These are phyloP conservation scores for Trachelus stipa DNA, from an alignment of 2,888 invertebrate species.

Conservation along the genomic window DNA sequence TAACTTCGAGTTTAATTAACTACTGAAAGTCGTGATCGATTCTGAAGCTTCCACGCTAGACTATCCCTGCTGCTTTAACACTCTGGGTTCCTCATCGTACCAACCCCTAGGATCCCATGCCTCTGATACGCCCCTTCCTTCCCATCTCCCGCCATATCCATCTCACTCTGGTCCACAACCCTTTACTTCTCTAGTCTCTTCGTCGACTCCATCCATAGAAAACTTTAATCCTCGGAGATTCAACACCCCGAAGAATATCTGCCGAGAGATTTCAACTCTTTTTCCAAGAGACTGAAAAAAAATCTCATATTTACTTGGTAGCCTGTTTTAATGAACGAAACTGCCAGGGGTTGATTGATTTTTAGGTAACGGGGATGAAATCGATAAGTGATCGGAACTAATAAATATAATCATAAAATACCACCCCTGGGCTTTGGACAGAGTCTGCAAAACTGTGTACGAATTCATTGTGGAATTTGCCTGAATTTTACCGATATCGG, in stretches of 20 bases:
- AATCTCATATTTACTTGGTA: background rate
- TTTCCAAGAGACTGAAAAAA: background rate
- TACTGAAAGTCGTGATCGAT: slow-evolving; percentile 60
- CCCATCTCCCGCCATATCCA: background rate
- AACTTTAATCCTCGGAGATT: slow-evolving; percentile 31
- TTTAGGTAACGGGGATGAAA: background rate
- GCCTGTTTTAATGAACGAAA: background rate
- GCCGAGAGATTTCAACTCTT: background rate
- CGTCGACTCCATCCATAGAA: slow-evolving; percentile 13
- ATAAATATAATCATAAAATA: background rate
- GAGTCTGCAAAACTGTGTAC: background rate
- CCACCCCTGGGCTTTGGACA: background rate
- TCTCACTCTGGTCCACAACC: slow-evolving; percentile 16
- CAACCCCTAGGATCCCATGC: background rate
- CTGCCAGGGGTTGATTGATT: background rate
- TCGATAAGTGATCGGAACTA: background rate
- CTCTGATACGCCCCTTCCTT: no score
- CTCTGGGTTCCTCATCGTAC: slow-evolving; percentile 19
- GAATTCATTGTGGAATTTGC: background rate
- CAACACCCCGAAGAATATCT: slow-evolving; percentile 25
- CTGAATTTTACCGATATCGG: background rate
- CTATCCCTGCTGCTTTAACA: slow-evolving; percentile 34
- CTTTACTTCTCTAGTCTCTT: slow-evolving; percentile 14
- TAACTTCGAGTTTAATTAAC: slow-evolving; percentile 63
- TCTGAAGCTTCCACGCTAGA: slow-evolving; percentile 33